Percentiles rank a stretch among this genome's conserved stretches.
Evolutionary conservation across 2,888 invertebrate genomes (phyloP).

Genomic region (Drosophila neonasuta): DNA sequence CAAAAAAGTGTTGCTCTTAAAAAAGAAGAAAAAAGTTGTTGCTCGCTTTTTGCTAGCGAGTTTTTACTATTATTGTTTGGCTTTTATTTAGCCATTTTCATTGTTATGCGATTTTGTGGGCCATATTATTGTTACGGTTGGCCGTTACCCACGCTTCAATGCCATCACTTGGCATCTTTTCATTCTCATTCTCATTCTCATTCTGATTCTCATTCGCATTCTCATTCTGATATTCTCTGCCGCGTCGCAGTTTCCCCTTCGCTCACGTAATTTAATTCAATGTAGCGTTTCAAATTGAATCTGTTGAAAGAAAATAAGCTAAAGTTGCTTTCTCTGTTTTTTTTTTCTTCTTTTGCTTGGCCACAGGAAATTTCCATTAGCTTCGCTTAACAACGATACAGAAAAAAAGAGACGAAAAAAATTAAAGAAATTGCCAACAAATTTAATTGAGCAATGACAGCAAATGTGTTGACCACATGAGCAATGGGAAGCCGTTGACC

Average conservation of each 20-base stretch:
- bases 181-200: constrained; percentile 4
- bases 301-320: constrained; percentile 68
- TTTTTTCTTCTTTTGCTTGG: not conserved
- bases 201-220: constrained; percentile 14
- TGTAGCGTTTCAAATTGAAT: constrained; percentile 76
- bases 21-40: constrained; percentile 4
- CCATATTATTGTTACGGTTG: constrained; percentile 74
- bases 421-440: constrained; percentile 30
- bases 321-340: constrained; percentile 8
- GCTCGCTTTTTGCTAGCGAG: constrained; percentile 35
- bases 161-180: constrained; percentile 48
- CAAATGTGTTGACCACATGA: constrained; percentile 48
- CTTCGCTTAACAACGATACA: constrained; percentile 20
- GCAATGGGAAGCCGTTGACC: constrained; percentile 31
- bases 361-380: constrained; percentile 68
- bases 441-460: constrained; percentile 67
- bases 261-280: constrained; percentile 72
- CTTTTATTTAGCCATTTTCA: constrained; percentile 73
- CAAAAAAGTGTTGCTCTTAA: not conserved
- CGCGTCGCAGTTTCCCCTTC: constrained; percentile 25
- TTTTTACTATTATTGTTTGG: constrained; percentile 67
- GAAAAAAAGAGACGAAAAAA: constrained; percentile 15
- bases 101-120: constrained; percentile 76
- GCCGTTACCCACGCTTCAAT: constrained; percentile 62
- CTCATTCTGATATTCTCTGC: constrained; percentile 1